Percentiles rank a stretch among this genome's conserved stretches.
phyloP scores from a whole-genome alignment of 1,140 invertebrate species.

The Neotoxoptera formosana region DNA sequence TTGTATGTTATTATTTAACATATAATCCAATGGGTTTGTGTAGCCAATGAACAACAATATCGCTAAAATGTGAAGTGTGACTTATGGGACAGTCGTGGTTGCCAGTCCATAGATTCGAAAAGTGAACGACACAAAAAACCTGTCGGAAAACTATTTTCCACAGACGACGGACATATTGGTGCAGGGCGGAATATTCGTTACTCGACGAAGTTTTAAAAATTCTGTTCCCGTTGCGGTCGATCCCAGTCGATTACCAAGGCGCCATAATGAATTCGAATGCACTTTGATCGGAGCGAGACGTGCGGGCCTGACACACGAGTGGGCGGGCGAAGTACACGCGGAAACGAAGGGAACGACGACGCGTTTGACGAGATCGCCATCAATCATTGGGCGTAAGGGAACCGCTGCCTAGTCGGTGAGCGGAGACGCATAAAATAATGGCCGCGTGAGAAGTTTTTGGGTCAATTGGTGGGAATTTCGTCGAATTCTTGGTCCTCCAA shows the following conservation, averaged over 20 bases:
- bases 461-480: neutral
- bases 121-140: neutral
- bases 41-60: too few relatives aligned
- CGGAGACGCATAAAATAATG: neutral
- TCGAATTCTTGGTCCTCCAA: neutral
- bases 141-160: neutral
- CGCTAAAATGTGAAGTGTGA: too few relatives aligned
- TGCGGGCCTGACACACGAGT: neutral
- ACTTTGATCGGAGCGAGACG: neutral
- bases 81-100: too few relatives aligned
- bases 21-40: too few relatives aligned
- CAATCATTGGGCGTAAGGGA: neutral
- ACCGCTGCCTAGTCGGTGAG: neutral
- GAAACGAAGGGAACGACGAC: neutral
- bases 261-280: neutral
- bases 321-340: neutral
- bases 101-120: neutral
- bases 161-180: neutral
- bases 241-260: neutral
- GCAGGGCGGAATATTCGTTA: neutral
- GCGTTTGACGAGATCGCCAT: conserved; percentile 18
- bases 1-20: too few relatives aligned
- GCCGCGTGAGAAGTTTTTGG: neutral
- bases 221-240: neutral
- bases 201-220: neutral